Base-by-base conservation (phyloP, 2,888 invertebrate species). In the Noctua janthina region DNA sequence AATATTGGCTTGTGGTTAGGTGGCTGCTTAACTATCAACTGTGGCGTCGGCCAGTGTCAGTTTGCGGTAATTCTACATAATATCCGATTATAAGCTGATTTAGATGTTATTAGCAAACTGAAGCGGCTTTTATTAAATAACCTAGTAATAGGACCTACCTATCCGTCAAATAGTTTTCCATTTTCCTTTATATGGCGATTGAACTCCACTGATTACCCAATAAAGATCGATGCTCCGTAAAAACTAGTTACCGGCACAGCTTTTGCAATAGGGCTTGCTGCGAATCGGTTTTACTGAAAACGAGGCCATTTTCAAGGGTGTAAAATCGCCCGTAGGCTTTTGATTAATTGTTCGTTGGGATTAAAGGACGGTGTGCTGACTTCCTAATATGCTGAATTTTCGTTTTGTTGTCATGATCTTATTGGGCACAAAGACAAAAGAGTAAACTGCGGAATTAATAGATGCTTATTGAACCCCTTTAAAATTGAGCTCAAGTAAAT, bases 321-420 rank as follows among this genome's bases (percentile, higher is more conserved):
- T 51, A 2, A 46, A 83, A 64, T 78, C 17, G 72, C 73, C 62
- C 23, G 64, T 43, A 78, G 64, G 35, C 69, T 39, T 68, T 67
- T 46, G 46, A 76, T 76, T 72, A 64, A 64, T 66, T 66, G 62
- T 49, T 69, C 72, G 62, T 43, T 46, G 62, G 23, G 49, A 83
- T 78, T 59, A 51, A 43, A 64, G 69, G 64, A 51, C 64, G 35
- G 49, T 39, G 51, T 51, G 23, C 43, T 23, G 62, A 62, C 51
- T 76, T 72, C 2, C 51, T n/a, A 62, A 46, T 35, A 69, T 64
- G n/a, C 23, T 62, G 29, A 39, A 43, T 80, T 72, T 80, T 39
- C 8, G 10, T 43, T 56, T 80, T 66, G 13, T 39, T 46, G 10
- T 59, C 39, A 39, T 35, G 43, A 20, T 66, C 23, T 10, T 56